Percentiles rank a stretch among this genome's conserved stretches.
phyloP scores from a whole-genome alignment of 1,140 invertebrate species.

The Copidosoma floridanum region DNA sequence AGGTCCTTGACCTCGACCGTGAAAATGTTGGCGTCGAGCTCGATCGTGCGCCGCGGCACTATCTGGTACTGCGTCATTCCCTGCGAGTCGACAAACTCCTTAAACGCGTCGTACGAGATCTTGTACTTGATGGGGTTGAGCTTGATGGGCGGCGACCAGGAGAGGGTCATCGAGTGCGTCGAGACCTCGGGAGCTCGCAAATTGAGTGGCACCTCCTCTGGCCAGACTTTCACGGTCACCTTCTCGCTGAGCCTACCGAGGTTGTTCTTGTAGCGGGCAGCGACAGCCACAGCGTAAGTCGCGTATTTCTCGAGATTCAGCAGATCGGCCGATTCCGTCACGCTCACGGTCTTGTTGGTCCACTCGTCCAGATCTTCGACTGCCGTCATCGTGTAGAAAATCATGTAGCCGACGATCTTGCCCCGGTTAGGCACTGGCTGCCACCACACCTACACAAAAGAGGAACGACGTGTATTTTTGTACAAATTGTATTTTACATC shows the following conservation, averaged over 20 bases:
- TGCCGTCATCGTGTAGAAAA: conserved; percentile 90
- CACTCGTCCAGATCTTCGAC: conserved; percentile 90
- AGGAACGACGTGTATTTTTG: background rate
- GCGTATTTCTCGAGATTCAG: conserved; percentile 87
- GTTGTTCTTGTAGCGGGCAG: conserved; percentile 74
- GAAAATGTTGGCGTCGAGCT: conserved; percentile 68
- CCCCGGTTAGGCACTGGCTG: conserved; percentile 83
- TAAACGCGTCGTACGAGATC: conserved; percentile 89
- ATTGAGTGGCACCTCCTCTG: conserved; percentile 86
- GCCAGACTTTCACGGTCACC: conserved; percentile 83
- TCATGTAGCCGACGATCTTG: conserved; percentile 86
- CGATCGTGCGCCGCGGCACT: conserved; percentile 72
- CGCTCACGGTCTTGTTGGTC: conserved; percentile 78
- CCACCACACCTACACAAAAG: conserved; percentile 65
- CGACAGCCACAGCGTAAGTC: conserved; percentile 90
- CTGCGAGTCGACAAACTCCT: conserved; percentile 92
- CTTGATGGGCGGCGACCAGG: conserved; percentile 89
- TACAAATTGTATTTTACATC: background rate
- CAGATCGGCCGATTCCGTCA: conserved; percentile 88
- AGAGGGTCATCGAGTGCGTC: conserved; percentile 86
- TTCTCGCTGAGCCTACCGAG: conserved; percentile 74
- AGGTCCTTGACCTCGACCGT: conserved; percentile 80
- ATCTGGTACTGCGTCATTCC: conserved; percentile 86
- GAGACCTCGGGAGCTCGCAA: conserved; percentile 83
- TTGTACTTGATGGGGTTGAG: conserved; percentile 87